Percentiles rank a stretch among this genome's conserved stretches.
phyloP scores from a whole-genome alignment of 1,140 invertebrate species.

The Oncopeltus fasciatus region DNA sequence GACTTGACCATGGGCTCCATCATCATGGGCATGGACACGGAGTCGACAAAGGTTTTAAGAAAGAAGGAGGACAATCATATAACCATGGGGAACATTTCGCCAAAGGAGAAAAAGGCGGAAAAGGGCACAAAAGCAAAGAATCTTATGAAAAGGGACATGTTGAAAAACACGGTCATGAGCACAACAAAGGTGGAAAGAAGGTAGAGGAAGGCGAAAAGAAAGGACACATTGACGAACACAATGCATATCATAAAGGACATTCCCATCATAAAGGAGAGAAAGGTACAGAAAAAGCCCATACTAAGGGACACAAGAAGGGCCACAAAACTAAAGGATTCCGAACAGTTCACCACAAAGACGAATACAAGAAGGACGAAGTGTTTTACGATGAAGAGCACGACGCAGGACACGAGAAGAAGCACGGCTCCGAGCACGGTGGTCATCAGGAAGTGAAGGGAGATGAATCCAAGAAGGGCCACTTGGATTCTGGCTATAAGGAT shows the following conservation, averaged over 20 bases:
- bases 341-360: conserved; percentile 47
- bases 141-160: conserved; percentile 29
- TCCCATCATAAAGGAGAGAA: conserved; percentile 24
- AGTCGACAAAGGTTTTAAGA: neutral
- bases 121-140: conserved; percentile 40
- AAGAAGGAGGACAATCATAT: conserved; percentile 9
- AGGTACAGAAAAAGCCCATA: conserved; percentile 19
- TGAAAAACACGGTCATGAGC: conserved; percentile 24
- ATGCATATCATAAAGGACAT: conserved; percentile 32
- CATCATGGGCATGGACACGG: conserved; percentile 2
- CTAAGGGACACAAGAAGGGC: conserved; percentile 44
- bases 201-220: conserved; percentile 26
- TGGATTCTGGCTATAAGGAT: conserved; percentile 24
- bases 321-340: conserved; percentile 48
- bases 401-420: conserved; percentile 39
- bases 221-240: conserved; percentile 24
- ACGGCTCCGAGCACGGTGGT: conserved; percentile 27
- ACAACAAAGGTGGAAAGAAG: conserved; percentile 22
- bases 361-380: conserved; percentile 45
- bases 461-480: conserved; percentile 22
- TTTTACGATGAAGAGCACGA: conserved; percentile 51
- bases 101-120: conserved; percentile 38
- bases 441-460: conserved; percentile 24
- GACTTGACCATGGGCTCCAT: neutral
- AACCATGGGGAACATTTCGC: conserved; percentile 2